A percentile compares a stretch with the other conserved stretches of the same genome.
phyloP scores from a whole-genome alignment of 2,113 vertebrate species.

The Cyrtonyx montezumae region DNA sequence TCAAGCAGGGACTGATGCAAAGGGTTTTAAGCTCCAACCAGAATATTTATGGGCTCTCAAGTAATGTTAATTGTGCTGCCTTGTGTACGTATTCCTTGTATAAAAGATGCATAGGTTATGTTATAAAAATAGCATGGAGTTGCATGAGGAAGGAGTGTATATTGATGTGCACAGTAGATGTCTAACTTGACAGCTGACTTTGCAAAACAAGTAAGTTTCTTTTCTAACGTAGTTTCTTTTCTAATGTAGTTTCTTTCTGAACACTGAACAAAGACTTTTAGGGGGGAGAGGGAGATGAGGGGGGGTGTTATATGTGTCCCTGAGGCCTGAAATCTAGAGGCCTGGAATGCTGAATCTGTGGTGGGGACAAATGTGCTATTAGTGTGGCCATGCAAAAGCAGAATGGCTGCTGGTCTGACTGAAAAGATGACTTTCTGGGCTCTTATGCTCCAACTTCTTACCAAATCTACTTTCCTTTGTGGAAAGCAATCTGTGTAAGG shows the following conservation, averaged over 20 bases:
- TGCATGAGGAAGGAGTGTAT: background rate
- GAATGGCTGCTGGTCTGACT: background rate
- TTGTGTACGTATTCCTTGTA: slow-evolving; percentile 23
- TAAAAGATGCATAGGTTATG: slow-evolving; percentile 36
- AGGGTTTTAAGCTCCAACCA: background rate
- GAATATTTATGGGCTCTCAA: background rate
- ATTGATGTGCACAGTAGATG: background rate
- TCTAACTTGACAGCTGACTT: background rate
- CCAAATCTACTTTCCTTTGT: background rate
- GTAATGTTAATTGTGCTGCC: slow-evolving; percentile 25
- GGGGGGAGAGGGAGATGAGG: background rate
- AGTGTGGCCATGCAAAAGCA: background rate
- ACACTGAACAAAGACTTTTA: background rate
- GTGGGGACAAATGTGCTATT: background rate
- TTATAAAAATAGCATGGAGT: slow-evolving; percentile 5
- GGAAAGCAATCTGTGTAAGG: background rate
- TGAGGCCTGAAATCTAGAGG: background rate
- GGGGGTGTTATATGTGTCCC: background rate
- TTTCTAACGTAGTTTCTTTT: background rate
- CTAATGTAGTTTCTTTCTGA: background rate
- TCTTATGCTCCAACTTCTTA: background rate
- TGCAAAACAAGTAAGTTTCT: background rate
- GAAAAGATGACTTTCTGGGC: background rate
- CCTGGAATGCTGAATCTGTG: background rate
- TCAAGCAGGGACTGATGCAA: background rate